Conservation (phyloP, 2,888 invertebrate genomes). For the Apotomis turbidana region DNA sequence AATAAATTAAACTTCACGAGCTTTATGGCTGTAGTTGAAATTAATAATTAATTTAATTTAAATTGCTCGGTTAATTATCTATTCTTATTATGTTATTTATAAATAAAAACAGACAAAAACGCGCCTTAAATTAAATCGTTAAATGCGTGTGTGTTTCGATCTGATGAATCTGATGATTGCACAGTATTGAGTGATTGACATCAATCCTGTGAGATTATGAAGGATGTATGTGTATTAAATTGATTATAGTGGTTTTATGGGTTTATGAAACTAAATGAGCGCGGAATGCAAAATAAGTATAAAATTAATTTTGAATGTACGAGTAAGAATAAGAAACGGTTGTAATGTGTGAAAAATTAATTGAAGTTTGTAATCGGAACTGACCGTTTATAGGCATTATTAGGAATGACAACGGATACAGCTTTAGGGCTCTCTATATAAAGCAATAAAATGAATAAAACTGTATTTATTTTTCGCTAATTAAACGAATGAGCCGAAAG, state of each 20-base stretch:
- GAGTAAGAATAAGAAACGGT: conserved; percentile 2
- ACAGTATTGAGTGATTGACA: not conserved
- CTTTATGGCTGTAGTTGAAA: conserved; percentile 17
- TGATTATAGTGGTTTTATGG: not conserved
- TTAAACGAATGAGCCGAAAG: too few species aligned
- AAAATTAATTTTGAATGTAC: conserved; percentile 3
- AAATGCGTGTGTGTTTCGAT: not conserved
- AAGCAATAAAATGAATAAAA: too few species aligned
- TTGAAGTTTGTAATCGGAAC: not conserved
- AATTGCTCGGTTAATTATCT: conserved; percentile 15
- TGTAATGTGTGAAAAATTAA: not conserved
- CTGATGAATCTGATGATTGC: conserved; percentile 22
- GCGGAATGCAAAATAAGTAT: conserved; percentile 19
- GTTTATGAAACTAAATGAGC: conserved; percentile 15
- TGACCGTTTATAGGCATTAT: not conserved
- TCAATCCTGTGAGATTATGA: conserved; percentile 1
- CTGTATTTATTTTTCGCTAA: too few species aligned
- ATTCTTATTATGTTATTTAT: conserved; percentile 30
- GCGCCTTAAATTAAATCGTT: conserved; percentile 29
- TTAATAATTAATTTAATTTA: conserved; percentile 15
- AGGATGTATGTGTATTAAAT: not conserved
- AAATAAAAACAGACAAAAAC: conserved; percentile 21
- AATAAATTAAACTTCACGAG: conserved; percentile 9
- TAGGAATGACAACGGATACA: not conserved
- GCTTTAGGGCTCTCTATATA: too few species aligned